Conservation (phyloP, 2,797 vertebrate genomes). For the Channa striata region DNA sequence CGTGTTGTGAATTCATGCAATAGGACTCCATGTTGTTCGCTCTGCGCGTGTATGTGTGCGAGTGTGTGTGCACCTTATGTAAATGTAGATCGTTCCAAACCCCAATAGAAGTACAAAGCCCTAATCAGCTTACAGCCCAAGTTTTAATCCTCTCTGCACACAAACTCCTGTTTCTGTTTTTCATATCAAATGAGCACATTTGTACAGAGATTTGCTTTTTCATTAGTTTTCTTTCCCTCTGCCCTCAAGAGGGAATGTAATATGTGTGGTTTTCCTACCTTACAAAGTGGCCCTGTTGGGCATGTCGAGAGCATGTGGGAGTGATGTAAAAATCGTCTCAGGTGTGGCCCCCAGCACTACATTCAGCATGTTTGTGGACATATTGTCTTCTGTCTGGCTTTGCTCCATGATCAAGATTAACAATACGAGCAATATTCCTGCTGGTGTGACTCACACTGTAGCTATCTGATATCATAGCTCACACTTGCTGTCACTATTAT, state of each 20-base stretch:
- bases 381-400: constrained; percentile 31
- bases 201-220: constrained; percentile 72
- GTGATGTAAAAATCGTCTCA: constrained; percentile 29
- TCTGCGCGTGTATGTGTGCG: constrained; percentile 29
- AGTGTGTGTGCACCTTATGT: constrained; percentile 68
- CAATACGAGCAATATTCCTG: constrained; percentile 19
- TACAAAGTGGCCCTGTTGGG: constrained; percentile 24
- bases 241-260: constrained; percentile 44
- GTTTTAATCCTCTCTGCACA: constrained; percentile 77
- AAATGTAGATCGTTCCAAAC: constrained; percentile 77
- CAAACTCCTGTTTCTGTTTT: constrained; percentile 77
- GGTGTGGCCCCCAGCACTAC: constrained; percentile 32
- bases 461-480: constrained; percentile 40
- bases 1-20: constrained; percentile 50
- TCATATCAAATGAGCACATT: constrained; percentile 75
- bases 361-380: constrained; percentile 33
- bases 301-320: constrained; percentile 8
- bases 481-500: constrained; percentile 35
- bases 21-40: constrained; percentile 28
- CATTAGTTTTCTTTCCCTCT: constrained; percentile 44
- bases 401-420: constrained; percentile 40
- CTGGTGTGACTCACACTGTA: constrained; percentile 31
- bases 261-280: constrained; percentile 16
- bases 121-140: constrained; percentile 80
- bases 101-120: constrained; percentile 77